Evolutionary conservation across 2,888 invertebrate genomes (phyloP).

Genomic region (Callyntrura sp.): DNA sequence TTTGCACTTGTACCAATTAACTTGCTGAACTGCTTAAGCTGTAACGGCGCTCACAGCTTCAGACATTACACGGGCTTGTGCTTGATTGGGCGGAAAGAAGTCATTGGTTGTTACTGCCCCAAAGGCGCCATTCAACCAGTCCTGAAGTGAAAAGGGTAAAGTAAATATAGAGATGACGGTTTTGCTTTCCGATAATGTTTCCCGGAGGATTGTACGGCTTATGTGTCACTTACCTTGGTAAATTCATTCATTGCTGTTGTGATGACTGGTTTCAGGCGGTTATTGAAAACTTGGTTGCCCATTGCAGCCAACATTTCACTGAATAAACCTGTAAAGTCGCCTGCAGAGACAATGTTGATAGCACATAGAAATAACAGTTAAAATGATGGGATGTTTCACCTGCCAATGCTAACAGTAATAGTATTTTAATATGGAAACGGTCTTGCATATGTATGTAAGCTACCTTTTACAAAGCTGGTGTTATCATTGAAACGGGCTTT

Average conservation of each 20-base stretch:
- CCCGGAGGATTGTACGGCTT: not conserved
- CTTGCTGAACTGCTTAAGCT: slow-evolving; percentile 35
- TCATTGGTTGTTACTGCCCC: slow-evolving; percentile 70
- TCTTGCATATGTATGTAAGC: too few species aligned
- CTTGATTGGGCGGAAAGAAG: slow-evolving; percentile 44
- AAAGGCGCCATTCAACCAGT: slow-evolving; percentile 78
- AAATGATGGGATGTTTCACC: not conserved
- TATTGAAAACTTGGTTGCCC: slow-evolving; percentile 79
- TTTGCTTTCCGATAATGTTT: not conserved
- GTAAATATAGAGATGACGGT: not conserved
- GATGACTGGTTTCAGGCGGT: slow-evolving; percentile 77
- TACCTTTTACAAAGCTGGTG: slow-evolving; percentile 64
- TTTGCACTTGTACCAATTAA: not conserved
- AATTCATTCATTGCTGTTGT: slow-evolving; percentile 78
- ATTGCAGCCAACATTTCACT: slow-evolving; percentile 79
- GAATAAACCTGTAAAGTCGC: slow-evolving; percentile 74
- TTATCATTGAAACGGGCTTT: slow-evolving; percentile 77
- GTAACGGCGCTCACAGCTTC: slow-evolving; percentile 71
- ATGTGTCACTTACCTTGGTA: slow-evolving; percentile 68
- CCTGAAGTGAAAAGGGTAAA: slow-evolving; percentile 18
- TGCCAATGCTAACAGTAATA: not conserved
- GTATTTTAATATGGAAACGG: not conserved
- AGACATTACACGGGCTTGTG: slow-evolving; percentile 63
- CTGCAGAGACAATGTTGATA: slow-evolving; percentile 32
- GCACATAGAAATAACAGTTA: not conserved